These are phyloP conservation scores for Thera obeliscata DNA, from an alignment of 2,888 invertebrate genomes.

Conservation along the genomic window DNA sequence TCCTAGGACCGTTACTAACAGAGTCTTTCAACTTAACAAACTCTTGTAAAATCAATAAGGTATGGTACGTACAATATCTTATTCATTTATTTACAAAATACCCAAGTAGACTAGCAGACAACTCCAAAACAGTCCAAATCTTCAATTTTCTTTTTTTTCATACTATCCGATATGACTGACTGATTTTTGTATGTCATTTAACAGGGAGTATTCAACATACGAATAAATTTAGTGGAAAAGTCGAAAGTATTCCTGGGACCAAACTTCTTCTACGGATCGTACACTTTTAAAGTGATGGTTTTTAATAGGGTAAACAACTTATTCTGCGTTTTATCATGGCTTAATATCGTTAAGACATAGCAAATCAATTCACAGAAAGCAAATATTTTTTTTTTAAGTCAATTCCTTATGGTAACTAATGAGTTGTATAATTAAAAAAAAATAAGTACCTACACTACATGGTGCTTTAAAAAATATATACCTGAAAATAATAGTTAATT, in stretches of 20 bases:
- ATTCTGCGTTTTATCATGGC: conserved; percentile 55
- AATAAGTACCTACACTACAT: no score
- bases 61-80: conserved; percentile 40
- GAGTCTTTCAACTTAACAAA: conserved; percentile 64
- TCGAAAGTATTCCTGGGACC: conserved; percentile 61
- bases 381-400: no score
- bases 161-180: no score
- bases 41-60: conserved; percentile 68
- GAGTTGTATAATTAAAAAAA: no score
- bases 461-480: no score
- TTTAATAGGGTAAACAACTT: conserved; percentile 66
- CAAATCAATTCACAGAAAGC: no score
- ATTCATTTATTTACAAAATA: no score
- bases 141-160: no score
- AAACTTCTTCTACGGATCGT: conserved; percentile 71
- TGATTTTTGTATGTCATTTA: conserved; percentile 38
- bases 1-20: conserved; percentile 65
- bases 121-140: no score
- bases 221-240: conserved; percentile 60
- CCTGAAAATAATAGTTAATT: no score
- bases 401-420: no score
- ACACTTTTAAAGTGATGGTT: conserved; percentile 61
- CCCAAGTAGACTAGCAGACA: no score
- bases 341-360: conserved; percentile 48
- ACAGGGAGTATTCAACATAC: conserved; percentile 69